Evolutionary conservation across 2,888 invertebrate species (phyloP).

Genomic region (Hyposoter didymator): DNA sequence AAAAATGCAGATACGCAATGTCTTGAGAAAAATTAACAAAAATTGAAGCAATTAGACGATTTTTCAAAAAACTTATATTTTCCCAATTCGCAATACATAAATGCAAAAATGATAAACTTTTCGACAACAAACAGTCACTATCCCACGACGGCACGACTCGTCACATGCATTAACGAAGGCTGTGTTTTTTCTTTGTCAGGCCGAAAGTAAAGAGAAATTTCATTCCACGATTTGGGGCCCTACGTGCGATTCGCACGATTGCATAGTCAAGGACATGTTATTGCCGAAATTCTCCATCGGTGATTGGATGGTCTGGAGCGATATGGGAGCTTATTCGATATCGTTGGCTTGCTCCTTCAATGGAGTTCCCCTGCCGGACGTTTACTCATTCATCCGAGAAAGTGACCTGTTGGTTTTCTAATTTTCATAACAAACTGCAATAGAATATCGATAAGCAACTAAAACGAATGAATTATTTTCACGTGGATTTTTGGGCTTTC

Average conservation of each 20-base stretch:
- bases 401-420: conserved; percentile 78
- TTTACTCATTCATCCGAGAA: conserved; percentile 81
- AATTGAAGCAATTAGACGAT: too few species aligned
- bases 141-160: too few species aligned
- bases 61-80: too few species aligned
- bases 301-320: conserved; percentile 87
- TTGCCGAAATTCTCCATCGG: conserved; percentile 86
- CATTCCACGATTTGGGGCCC: conserved; percentile 86
- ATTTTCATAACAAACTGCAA: background rate
- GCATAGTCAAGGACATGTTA: conserved; percentile 83
- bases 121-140: background rate
- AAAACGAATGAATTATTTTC: background rate
- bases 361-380: conserved; percentile 85
- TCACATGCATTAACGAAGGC: background rate
- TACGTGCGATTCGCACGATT: conserved; percentile 88
- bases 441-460: background rate
- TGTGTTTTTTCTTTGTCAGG: conserved; percentile 56
- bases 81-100: too few species aligned
- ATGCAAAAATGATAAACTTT: background rate
- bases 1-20: too few species aligned
- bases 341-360: conserved; percentile 86
- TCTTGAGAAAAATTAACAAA: too few species aligned
- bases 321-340: conserved; percentile 88
- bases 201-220: conserved; percentile 71
- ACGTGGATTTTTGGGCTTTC: conserved; percentile 3